Evolutionary conservation across 2,888 invertebrate species (phyloP).

Genomic region (Auanema sp.): DNA sequence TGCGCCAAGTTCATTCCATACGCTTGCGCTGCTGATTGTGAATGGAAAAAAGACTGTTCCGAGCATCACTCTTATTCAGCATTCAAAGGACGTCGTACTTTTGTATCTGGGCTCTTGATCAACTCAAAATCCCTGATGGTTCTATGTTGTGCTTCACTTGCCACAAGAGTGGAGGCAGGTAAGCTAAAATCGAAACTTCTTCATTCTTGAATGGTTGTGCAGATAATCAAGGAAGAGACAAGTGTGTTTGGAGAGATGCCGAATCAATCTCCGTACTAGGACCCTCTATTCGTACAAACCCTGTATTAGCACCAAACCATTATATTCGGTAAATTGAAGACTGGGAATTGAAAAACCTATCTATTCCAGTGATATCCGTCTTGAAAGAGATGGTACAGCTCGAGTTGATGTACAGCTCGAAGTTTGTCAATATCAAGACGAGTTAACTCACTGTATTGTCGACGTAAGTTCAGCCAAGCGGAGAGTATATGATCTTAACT

Average conservation of each 20-base stretch:
- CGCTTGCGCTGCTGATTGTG: constrained; percentile 52
- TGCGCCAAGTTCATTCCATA: constrained; percentile 58
- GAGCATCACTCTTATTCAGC: constrained; percentile 47
- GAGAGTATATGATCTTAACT: too few relatives aligned
- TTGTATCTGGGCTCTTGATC: constrained; percentile 59
- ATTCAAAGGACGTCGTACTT: constrained; percentile 57
- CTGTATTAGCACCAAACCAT: constrained; percentile 49
- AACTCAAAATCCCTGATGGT: constrained; percentile 54
- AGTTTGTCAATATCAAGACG: constrained; percentile 47
- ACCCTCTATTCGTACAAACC: constrained; percentile 49
- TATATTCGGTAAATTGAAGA: constrained; percentile 37
- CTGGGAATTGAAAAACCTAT: neutral
- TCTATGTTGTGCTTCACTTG: constrained; percentile 59
- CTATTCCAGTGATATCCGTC: constrained; percentile 34
- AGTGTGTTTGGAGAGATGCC: constrained; percentile 48
- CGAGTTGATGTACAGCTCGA: constrained; percentile 44
- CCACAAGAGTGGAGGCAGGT: constrained; percentile 54
- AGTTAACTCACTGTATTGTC: constrained; percentile 43
- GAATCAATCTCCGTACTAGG: constrained; percentile 49
- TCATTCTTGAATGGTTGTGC: constrained; percentile 9
- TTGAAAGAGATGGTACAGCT: constrained; percentile 46
- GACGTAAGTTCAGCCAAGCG: constrained; percentile 20
- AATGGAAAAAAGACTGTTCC: constrained; percentile 55
- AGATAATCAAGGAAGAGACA: constrained; percentile 42
- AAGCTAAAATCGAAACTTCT: neutral